Conservation (phyloP, 2,888 invertebrate species). For the Zelleria hepariella region DNA sequence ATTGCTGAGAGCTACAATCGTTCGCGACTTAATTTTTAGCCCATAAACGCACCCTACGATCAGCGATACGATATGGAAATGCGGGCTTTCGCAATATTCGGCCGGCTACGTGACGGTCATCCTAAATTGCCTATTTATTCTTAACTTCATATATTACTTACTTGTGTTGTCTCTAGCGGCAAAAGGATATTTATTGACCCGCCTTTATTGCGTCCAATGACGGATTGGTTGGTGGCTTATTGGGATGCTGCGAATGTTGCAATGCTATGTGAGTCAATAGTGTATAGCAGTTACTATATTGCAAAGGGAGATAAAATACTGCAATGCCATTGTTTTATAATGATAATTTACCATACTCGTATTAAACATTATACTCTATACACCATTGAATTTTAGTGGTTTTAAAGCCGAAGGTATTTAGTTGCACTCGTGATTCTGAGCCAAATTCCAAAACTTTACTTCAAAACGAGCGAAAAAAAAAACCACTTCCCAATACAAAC, state of each 20-base stretch:
- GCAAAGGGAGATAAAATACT: neutral
- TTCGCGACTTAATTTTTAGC: constrained; percentile 67
- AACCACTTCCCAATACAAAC: too few relatives aligned
- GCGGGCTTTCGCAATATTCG: constrained; percentile 66
- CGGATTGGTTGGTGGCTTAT: constrained; percentile 40
- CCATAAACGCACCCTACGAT: constrained; percentile 68
- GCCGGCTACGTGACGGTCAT: constrained; percentile 58
- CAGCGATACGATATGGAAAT: constrained; percentile 70
- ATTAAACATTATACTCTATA: too few relatives aligned
- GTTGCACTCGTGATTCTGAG: too few relatives aligned
- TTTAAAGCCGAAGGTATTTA: too few relatives aligned
- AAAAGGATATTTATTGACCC: constrained; percentile 71
- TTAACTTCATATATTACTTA: constrained; percentile 74
- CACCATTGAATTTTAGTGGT: too few relatives aligned
- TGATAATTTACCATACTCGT: too few relatives aligned
- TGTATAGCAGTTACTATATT: neutral
- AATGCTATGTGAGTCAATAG: neutral
- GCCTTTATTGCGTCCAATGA: constrained; percentile 71
- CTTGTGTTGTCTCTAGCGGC: constrained; percentile 63
- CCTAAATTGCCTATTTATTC: constrained; percentile 74
- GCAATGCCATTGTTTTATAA: too few relatives aligned
- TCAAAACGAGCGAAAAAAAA: too few relatives aligned
- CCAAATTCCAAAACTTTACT: too few relatives aligned
- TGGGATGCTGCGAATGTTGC: neutral
- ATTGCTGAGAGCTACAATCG: neutral